Conservation (phyloP, 2,888 invertebrate species). For the Crioceris asparagi region DNA sequence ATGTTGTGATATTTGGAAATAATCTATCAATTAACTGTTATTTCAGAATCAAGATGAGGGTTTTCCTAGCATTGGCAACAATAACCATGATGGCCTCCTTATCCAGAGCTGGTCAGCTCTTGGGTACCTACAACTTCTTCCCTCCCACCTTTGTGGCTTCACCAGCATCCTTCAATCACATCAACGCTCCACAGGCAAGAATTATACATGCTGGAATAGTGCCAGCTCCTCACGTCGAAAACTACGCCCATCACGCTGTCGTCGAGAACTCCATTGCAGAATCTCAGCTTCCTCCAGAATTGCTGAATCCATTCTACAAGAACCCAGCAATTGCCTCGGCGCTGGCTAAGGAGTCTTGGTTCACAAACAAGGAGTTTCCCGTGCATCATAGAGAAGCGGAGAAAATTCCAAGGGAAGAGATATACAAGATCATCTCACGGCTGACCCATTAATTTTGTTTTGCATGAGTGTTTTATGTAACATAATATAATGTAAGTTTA, state of each 20-base stretch:
- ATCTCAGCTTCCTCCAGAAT: constrained; percentile 56
- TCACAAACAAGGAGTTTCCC: constrained; percentile 64
- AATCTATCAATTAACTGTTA: too few species aligned
- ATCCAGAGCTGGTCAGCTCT: not conserved
- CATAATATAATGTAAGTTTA: too few species aligned
- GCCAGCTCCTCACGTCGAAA: constrained; percentile 16
- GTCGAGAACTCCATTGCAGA: constrained; percentile 61
- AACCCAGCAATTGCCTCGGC: constrained; percentile 63
- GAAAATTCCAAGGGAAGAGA: constrained; percentile 65
- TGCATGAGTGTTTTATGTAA: not conserved
- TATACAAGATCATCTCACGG: constrained; percentile 62
- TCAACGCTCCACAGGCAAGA: too few species aligned
- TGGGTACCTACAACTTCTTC: constrained; percentile 4
- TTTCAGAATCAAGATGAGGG: too few species aligned
- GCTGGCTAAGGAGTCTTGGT: constrained; percentile 70
- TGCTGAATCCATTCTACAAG: constrained; percentile 64
- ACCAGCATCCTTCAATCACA: too few species aligned
- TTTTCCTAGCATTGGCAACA: too few species aligned
- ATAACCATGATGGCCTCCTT: too few species aligned
- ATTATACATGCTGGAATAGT: constrained; percentile 19
- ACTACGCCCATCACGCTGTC: constrained; percentile 58
- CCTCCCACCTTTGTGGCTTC: not conserved
- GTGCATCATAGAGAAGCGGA: constrained; percentile 71
- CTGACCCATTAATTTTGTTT: constrained; percentile 6
- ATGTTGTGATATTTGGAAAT: too few species aligned